Evolutionary conservation across 2,888 invertebrate species (phyloP).

Genomic region (Leistus spinibarbis): DNA sequence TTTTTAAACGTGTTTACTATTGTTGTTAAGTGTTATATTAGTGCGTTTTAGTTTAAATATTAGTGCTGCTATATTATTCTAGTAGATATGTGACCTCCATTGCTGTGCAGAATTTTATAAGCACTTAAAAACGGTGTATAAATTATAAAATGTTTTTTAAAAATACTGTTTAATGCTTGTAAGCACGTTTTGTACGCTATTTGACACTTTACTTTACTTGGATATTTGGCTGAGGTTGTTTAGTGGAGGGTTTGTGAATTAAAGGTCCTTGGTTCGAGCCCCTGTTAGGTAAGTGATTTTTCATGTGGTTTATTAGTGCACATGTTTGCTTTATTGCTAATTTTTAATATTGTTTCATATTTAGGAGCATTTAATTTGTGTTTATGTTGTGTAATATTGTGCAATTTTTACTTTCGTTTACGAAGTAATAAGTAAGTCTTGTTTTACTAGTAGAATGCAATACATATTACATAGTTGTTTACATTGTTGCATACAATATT

Average conservation of each 20-base stretch:
- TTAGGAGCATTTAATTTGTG: not conserved
- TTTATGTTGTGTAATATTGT: not conserved
- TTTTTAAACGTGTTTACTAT: not conserved
- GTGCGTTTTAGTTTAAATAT: not conserved
- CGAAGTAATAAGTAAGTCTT: no score
- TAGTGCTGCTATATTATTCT: not conserved
- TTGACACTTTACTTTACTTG: not conserved
- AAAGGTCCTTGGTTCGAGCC: constrained; percentile 18
- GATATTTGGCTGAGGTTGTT: constrained; percentile 3
- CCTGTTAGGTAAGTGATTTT: not conserved
- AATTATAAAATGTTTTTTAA: not conserved
- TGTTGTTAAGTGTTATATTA: not conserved
- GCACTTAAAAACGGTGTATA: not conserved
- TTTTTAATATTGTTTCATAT: not conserved
- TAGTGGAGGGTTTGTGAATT: not conserved
- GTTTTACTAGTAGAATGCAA: not conserved
- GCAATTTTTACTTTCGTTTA: no score
- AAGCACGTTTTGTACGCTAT: not conserved
- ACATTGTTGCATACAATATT: constrained; percentile 4
- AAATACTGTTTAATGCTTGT: not conserved
- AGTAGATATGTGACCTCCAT: not conserved
- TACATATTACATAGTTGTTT: not conserved
- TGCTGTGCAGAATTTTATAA: not conserved
- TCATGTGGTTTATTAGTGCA: not conserved
- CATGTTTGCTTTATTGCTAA: not conserved